These are phyloP conservation scores for Tenthredo scrophulariae DNA, from an alignment of 2,888 invertebrate genomes.

Conservation along the genomic window DNA sequence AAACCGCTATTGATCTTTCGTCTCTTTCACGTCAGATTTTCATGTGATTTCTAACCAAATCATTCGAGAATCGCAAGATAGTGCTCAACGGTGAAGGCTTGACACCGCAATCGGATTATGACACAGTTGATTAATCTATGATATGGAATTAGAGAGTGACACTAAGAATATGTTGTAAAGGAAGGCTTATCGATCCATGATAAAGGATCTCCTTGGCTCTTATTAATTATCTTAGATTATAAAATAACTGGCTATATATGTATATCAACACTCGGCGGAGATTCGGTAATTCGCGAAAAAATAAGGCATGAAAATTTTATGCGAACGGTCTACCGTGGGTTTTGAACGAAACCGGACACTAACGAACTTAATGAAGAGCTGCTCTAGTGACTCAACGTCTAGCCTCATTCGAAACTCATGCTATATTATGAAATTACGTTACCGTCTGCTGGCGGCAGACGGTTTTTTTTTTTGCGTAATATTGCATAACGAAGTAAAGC, in stretches of 20 bases:
- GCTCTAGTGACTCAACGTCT: no score
- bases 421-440: background rate
- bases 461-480: background rate
- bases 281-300: background rate
- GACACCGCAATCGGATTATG: background rate
- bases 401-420: background rate
- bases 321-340: background rate
- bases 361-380: no score
- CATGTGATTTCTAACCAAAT: background rate
- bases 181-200: background rate
- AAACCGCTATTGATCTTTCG: background rate
- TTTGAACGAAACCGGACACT: no score
- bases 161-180: background rate
- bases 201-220: background rate
- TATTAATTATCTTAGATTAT: background rate
- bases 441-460: background rate
- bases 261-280: background rate
- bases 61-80: background rate
- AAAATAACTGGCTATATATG: background rate
- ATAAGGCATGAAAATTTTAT: background rate
- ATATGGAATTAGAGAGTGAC: background rate
- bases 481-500: background rate
- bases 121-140: conserved; percentile 11
- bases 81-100: background rate
- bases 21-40: background rate